Evolutionary conservation across 2,113 vertebrate species (phyloP).

Genomic region (Eurystomus gularis): DNA sequence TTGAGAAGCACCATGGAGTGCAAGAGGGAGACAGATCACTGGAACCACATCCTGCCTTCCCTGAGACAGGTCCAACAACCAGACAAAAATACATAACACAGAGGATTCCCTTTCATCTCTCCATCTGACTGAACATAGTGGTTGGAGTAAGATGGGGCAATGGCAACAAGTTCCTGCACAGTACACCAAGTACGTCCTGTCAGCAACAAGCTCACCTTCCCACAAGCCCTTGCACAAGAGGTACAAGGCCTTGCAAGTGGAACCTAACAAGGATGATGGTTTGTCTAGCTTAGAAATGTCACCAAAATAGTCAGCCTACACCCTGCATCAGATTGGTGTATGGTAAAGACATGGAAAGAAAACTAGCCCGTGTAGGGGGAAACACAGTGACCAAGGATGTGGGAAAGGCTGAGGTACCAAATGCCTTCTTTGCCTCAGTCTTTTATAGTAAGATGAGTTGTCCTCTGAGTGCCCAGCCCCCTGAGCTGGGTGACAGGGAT

Average conservation of each 20-base stretch:
- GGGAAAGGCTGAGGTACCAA: no score
- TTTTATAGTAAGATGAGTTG: fast-evolving
- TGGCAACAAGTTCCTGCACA: no score
- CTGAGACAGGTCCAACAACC: no score
- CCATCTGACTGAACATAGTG: not conserved
- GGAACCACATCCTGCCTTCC: not conserved
- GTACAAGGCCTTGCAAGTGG: no score
- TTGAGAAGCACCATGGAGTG: not conserved
- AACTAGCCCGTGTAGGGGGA: not conserved
- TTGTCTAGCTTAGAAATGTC: no score
- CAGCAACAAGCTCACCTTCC: not conserved
- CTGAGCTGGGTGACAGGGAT: no score
- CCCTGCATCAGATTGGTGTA: no score
- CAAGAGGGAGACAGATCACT: not conserved
- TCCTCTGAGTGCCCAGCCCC: not conserved
- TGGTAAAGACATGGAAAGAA: no score
- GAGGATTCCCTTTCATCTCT: not conserved
- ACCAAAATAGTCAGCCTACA: no score
- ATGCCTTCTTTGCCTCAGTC: not conserved
- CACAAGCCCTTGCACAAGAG: no score
- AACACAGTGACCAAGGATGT: not conserved
- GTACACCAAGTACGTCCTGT: not conserved
- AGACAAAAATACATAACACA: not conserved
- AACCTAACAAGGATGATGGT: no score
- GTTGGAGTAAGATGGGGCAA: no score